Base-by-base conservation (phyloP, 2,797 vertebrate species). In the Rhinophrynus dorsalis region DNA sequence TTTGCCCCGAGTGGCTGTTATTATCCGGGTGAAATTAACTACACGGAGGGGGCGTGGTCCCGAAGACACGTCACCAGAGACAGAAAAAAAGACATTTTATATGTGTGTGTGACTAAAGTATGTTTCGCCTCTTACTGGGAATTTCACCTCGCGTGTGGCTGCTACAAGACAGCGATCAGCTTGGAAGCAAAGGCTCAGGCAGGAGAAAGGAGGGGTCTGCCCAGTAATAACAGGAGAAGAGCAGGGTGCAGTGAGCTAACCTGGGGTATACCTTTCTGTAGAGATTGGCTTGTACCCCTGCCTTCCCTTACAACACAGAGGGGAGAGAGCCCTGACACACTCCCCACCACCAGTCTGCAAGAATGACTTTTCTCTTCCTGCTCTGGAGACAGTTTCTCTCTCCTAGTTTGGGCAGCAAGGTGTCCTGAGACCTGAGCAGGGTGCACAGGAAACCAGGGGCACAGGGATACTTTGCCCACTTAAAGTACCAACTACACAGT, bases 1-100 rank as follows among this genome's bases (percentile, higher is more conserved):
- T 69, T 71, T 71, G 68, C 59, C 68, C 58, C 62, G 27, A 61
- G 68, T 62, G 68, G 68, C 57, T 69, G 67, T 71, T 37, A 71
- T 71, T 63, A 71, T 40, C 59, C 62, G 45, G 59, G 32, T 62
- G 48, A 54, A 57, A 71, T 63, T 48, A 65, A 38, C 51, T 38
- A 17, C 12, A 50, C n/a, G 18, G 50, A 67, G 47, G 52, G 30
- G 68, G 60, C 48, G 68, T 64, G 60, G 44, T 27, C 13, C 18
- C n/a, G 21, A 3, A 65, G 60, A 65, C 68, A 65, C 68, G 68
- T 72, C 68, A 72, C 40, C 60, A 51, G 44, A 35, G 18, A 5
- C 2, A 52, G 13, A 26, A 48, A 48, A 24, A 68, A 18, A 29
- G 38, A 45, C 18, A 47, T 45, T 56, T 35, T 62, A 12, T 21